These are phyloP conservation scores for Aix galericulata DNA, from an alignment of 2,113 vertebrate genomes.

Conservation along the genomic window DNA sequence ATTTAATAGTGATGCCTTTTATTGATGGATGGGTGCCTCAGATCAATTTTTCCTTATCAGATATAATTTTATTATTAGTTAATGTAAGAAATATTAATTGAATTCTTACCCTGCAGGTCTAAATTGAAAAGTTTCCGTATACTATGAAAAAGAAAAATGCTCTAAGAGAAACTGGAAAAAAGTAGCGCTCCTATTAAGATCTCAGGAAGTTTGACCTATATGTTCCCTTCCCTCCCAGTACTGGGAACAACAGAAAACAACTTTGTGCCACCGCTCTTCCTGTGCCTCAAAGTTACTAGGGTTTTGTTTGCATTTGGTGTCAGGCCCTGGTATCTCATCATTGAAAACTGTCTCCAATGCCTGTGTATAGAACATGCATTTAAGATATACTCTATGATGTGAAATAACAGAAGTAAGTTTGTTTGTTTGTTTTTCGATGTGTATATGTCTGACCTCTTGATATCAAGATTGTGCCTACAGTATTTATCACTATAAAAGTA, in stretches of 20 bases:
- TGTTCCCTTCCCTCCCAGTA: background rate
- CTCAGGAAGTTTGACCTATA: background rate
- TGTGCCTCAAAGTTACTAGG: rapidly evolving
- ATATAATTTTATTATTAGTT: background rate
- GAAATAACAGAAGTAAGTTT: background rate
- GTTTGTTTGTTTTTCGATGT: background rate
- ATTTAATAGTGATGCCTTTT: background rate
- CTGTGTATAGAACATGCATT: background rate
- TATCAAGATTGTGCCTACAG: background rate
- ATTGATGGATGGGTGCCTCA: background rate
- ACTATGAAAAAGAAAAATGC: background rate
- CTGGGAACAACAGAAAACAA: background rate
- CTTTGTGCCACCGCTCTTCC: background rate
- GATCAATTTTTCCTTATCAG: background rate
- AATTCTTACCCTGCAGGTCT: background rate
- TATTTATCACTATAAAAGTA: background rate
- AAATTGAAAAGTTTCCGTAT: background rate
- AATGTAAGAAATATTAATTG: background rate
- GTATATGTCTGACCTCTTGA: background rate
- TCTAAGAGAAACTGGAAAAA: background rate
- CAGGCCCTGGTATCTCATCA: background rate
- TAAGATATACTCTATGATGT: background rate
- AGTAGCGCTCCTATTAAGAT: background rate
- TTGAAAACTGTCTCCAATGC: background rate
- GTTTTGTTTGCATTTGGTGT: background rate